phyloP scores from a whole-genome alignment of 2,888 invertebrate species.

The Scaptomyza reducta region DNA sequence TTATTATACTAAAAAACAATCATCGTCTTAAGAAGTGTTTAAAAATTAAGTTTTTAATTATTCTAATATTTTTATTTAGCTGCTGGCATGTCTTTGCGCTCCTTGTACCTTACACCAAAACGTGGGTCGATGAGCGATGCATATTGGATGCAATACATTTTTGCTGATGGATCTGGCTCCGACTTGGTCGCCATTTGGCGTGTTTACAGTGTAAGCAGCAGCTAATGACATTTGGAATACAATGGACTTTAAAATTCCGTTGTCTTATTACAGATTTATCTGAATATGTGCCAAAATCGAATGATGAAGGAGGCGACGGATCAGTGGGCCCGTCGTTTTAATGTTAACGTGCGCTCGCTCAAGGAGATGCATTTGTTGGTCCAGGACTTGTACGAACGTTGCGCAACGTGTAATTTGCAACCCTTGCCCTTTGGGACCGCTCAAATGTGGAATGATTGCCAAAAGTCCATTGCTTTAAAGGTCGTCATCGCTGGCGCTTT shows the following conservation, averaged over 20 bases:
- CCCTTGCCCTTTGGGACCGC: conserved; percentile 42
- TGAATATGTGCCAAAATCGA: conserved; percentile 86
- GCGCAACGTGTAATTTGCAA: conserved; percentile 87
- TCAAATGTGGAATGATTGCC: conserved; percentile 84
- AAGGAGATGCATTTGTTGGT: conserved; percentile 90
- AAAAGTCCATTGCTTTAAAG: conserved; percentile 88
- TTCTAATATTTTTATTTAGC: conserved; percentile 69
- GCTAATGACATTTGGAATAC: accelerated
- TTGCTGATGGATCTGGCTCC: conserved; percentile 92
- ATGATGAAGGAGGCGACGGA: conserved; percentile 85
- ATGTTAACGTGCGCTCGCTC: conserved; percentile 89
- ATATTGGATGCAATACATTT: conserved; percentile 87
- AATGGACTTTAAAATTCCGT: not conserved
- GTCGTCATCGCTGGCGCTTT: conserved; percentile 88
- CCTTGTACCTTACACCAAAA: conserved; percentile 88
- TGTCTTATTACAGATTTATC: conserved; percentile 87
- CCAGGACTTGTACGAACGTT: conserved; percentile 88
- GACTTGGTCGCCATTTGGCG: conserved; percentile 93
- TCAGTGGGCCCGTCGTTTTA: conserved; percentile 90
- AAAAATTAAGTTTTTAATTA: too few species aligned
- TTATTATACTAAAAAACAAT: too few species aligned
- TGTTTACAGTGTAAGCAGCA: conserved; percentile 88
- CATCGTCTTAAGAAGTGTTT: too few species aligned
- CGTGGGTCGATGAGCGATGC: conserved; percentile 86
- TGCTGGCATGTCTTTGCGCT: conserved; percentile 92